Conservation (phyloP, 2,113 vertebrate genomes). For the Hyla sarda region DNA sequence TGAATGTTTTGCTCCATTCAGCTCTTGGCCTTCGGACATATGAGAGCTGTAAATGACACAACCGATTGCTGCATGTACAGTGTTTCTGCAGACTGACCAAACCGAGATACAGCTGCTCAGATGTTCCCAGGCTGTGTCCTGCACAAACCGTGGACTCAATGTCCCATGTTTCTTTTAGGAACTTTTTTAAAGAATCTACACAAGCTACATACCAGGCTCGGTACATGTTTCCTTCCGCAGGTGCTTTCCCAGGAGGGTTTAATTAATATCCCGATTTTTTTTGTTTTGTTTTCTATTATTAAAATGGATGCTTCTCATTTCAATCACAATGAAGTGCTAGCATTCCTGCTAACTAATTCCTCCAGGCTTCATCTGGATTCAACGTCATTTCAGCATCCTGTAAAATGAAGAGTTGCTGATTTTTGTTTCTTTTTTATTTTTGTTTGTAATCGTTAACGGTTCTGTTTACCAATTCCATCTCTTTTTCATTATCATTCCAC, state of each 20-base stretch:
- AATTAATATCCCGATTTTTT: slow-evolving; percentile 1
- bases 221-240: not conserved
- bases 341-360: too few species aligned
- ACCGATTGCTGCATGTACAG: slow-evolving; percentile 13
- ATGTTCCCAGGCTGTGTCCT: slow-evolving; percentile 15
- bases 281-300: not conserved
- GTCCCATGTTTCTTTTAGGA: slow-evolving; percentile 60
- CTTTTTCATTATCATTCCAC: not conserved
- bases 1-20: slow-evolving; percentile 35
- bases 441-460: not conserved
- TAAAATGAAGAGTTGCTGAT: not conserved
- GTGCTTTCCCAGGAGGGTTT: slow-evolving; percentile 21
- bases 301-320: slow-evolving; percentile 18
- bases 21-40: not conserved
- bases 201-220: slow-evolving; percentile 54
- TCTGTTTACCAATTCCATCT: not conserved
- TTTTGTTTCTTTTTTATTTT: not conserved
- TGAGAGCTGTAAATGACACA: not conserved
- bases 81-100: slow-evolving; percentile 7
- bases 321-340: not conserved
- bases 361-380: not conserved
- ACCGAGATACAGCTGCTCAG: not conserved
- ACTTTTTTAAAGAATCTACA: slow-evolving; percentile 63
- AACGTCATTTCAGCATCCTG: not conserved
- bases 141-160: slow-evolving; percentile 4